Evolutionary conservation across 2,113 vertebrate genomes (phyloP).

Genomic region (Calonectris borealis): DNA sequence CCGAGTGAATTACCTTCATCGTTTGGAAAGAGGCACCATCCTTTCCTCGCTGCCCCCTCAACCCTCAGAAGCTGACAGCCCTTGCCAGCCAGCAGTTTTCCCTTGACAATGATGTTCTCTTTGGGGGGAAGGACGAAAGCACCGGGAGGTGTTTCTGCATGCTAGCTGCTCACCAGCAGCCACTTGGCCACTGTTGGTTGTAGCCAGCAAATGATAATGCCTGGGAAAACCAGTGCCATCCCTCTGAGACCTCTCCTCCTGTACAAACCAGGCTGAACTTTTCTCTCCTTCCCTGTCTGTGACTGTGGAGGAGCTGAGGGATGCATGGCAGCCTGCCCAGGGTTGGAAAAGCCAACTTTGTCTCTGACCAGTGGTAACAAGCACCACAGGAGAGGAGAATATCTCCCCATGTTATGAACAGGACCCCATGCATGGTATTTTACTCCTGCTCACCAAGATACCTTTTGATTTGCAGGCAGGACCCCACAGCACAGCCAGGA

Average conservation of each 20-base stretch:
- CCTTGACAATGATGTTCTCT: not conserved
- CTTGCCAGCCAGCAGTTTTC: not conserved
- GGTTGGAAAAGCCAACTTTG: not conserved
- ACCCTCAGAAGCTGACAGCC: not conserved
- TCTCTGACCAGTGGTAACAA: not conserved
- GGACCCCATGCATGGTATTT: not conserved
- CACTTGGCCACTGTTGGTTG: not conserved
- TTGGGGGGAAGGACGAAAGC: not conserved
- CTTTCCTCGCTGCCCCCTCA: not conserved
- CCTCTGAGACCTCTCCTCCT: not conserved
- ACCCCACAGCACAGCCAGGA: not conserved
- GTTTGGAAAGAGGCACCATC: not conserved
- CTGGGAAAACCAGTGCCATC: not conserved
- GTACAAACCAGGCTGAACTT: not conserved
- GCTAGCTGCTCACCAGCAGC: not conserved
- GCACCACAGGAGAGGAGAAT: not conserved
- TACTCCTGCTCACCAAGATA: not conserved
- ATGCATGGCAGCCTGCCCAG: not conserved
- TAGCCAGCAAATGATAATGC: not conserved
- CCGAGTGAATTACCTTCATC: not conserved
- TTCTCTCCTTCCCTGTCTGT: not conserved
- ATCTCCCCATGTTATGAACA: not conserved
- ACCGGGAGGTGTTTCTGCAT: not conserved
- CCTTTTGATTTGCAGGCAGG: not conserved
- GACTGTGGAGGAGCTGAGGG: not conserved